These are phyloP conservation scores for Lordiphosa mommai DNA, from an alignment of 1,140 invertebrate species.

Conservation along the genomic window DNA sequence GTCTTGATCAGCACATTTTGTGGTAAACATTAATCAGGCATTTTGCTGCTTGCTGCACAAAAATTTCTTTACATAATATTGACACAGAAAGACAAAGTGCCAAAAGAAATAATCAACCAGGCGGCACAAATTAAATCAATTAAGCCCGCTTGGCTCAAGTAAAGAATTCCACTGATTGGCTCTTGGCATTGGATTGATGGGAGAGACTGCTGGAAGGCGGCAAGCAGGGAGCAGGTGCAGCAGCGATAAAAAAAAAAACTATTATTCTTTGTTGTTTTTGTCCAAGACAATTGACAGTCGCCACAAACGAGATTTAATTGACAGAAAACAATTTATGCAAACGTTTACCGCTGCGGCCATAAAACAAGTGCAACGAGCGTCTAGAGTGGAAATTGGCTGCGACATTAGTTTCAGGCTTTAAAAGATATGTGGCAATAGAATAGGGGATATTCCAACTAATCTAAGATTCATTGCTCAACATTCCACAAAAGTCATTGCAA, in stretches of 20 bases:
- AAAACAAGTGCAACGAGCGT: conserved; percentile 39
- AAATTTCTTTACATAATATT: conserved; percentile 50
- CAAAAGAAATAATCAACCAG: conserved; percentile 70
- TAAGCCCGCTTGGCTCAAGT: conserved; percentile 28
- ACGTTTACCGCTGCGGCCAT: conserved; percentile 49
- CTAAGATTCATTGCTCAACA: too few species aligned
- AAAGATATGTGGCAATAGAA: too few species aligned
- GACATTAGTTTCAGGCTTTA: too few species aligned
- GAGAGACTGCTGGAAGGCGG: neutral
- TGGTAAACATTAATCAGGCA: too few species aligned
- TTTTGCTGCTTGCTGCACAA: neutral
- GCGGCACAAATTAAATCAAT: conserved; percentile 68
- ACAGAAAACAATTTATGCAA: conserved; percentile 71
- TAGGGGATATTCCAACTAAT: neutral
- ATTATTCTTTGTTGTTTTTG: conserved; percentile 27
- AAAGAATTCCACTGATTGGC: conserved; percentile 53
- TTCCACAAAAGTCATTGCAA: too few species aligned
- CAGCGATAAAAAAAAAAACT: conserved; percentile 33
- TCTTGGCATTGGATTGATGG: conserved; percentile 28
- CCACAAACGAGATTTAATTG: conserved; percentile 67
- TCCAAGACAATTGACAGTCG: conserved; percentile 60
- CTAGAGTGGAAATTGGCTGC: too few species aligned
- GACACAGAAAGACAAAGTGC: conserved; percentile 70
- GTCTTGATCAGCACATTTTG: too few species aligned
- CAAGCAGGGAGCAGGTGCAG: conserved; percentile 19